Evolutionary conservation across 2,113 vertebrate species (phyloP).

Genomic region (Neogobius melanostomus): DNA sequence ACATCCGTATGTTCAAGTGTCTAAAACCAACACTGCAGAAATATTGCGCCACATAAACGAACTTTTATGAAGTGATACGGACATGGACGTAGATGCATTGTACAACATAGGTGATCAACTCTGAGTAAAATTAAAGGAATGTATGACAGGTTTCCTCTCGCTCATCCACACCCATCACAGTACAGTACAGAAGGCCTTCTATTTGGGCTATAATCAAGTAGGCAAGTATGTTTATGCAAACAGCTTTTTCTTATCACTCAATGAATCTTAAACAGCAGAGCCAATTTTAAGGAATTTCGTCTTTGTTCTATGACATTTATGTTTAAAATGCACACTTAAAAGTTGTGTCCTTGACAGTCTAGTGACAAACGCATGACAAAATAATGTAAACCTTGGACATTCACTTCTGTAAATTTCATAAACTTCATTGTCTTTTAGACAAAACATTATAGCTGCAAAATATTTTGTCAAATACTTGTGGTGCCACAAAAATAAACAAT

Average conservation of each 20-base stretch:
- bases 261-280: neutral
- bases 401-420: neutral
- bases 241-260: no score
- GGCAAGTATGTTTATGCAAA: no score
- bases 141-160: neutral
- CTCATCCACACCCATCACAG: neutral
- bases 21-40: constrained; percentile 16
- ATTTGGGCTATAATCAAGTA: no score
- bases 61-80: constrained; percentile 4
- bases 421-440: neutral
- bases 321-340: neutral
- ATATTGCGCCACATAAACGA: constrained; percentile 17
- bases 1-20: constrained; percentile 4
- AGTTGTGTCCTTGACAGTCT: neutral
- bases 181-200: constrained; percentile 24
- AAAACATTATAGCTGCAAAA: neutral
- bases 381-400: neutral
- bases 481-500: neutral
- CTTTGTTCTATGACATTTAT: neutral
- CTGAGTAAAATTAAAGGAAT: constrained; percentile 8
- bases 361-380: constrained; percentile 2
- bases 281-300: neutral
- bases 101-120: constrained; percentile 9
- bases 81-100: constrained; percentile 4
- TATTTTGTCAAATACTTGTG: neutral